These are phyloP conservation scores for Spinus olivaceus DNA, from an alignment of 2,797 vertebrate genomes.

Conservation along the genomic window DNA sequence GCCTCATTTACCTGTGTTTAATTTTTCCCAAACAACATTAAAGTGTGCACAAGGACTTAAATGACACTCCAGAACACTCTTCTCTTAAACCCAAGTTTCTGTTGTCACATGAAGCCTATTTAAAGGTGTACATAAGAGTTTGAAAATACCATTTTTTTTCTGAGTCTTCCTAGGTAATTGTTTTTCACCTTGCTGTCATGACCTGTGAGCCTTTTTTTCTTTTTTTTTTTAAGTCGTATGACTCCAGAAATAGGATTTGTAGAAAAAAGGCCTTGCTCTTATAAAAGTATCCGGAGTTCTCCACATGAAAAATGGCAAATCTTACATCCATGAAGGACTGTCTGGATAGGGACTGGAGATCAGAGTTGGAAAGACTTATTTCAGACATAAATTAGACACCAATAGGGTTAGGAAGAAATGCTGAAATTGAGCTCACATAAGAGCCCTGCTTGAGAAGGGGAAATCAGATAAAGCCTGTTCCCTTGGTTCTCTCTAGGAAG, in stretches of 20 bases:
- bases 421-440: not conserved
- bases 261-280: not conserved
- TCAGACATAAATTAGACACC: not conserved
- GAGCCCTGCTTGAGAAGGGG: not conserved
- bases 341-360: not conserved
- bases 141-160: not conserved
- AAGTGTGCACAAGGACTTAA: not conserved
- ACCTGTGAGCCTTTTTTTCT: not conserved
- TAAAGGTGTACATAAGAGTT: not conserved
- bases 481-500: not conserved
- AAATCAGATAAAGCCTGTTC: not conserved
- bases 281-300: not conserved
- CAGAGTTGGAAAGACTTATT: not conserved
- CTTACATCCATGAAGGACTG: not conserved
- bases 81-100: not conserved
- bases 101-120: not conserved
- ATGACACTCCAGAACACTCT: not conserved
- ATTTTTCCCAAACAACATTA: not conserved
- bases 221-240: not conserved
- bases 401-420: not conserved
- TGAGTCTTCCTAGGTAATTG: not conserved
- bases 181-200: not conserved
- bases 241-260: not conserved
- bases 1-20: not conserved
- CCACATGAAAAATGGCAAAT: not conserved